A percentile compares a stretch with the other conserved stretches of the same genome.
Conservation (phyloP, 1,140 invertebrate species). For the Aculops lycopersici region DNA sequence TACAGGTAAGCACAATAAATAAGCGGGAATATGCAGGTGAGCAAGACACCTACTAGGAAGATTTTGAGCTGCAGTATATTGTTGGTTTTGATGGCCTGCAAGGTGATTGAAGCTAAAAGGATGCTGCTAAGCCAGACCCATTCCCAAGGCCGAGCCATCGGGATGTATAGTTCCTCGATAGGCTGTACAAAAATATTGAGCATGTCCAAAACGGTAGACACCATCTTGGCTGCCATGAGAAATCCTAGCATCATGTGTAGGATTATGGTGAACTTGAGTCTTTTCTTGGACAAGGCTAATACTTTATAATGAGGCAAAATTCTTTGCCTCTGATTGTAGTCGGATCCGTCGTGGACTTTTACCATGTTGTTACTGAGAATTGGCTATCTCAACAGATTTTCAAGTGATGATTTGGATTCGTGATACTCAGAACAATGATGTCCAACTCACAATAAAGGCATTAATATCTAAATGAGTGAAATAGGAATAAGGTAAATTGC, state of each 20-base stretch:
- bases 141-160: slow-evolving; percentile 65
- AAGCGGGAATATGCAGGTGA: slow-evolving; percentile 44
- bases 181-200: slow-evolving; percentile 71
- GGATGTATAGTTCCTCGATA: slow-evolving; percentile 66
- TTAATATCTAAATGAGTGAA: too few relatives aligned
- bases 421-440: neutral
- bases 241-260: slow-evolving; percentile 62
- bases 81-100: slow-evolving; percentile 52
- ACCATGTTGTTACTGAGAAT: slow-evolving; percentile 10
- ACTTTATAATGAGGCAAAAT: slow-evolving; percentile 11
- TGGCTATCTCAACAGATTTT: neutral
- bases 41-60: slow-evolving; percentile 42
- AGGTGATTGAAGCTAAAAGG: slow-evolving; percentile 46
- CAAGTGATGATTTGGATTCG: neutral
- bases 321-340: slow-evolving; percentile 11
- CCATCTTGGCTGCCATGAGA: slow-evolving; percentile 54
- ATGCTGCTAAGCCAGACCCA: slow-evolving; percentile 66
- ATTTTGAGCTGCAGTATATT: slow-evolving; percentile 32
- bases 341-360: slow-evolving; percentile 12
- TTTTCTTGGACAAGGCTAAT: slow-evolving; percentile 46
- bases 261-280: slow-evolving; percentile 65
- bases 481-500: too few relatives aligned
- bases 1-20: slow-evolving; percentile 46
- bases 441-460: too few relatives aligned
- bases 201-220: slow-evolving; percentile 56